These are phyloP conservation scores for Melanerpes formicivorus DNA, from an alignment of 2,113 vertebrate species.

Conservation along the genomic window DNA sequence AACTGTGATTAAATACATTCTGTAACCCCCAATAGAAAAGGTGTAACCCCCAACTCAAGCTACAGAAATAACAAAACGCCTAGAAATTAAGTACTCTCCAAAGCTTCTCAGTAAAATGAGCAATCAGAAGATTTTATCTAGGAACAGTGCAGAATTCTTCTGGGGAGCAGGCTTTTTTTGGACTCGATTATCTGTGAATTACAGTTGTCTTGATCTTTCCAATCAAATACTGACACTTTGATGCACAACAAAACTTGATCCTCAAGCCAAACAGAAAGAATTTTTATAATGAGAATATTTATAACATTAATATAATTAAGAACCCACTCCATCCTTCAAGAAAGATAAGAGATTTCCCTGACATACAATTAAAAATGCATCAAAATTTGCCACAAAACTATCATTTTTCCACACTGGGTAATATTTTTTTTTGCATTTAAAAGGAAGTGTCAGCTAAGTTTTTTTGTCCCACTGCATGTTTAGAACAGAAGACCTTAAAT, in stretches of 20 bases:
- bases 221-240: background rate
- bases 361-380: background rate
- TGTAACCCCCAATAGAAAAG: background rate
- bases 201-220: background rate
- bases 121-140: background rate
- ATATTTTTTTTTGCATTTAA: background rate
- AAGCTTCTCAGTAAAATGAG: background rate
- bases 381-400: background rate
- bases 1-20: background rate
- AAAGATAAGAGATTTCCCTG: background rate
- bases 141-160: background rate
- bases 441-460: background rate
- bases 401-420: background rate
- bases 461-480: background rate
- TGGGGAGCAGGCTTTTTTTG: background rate
- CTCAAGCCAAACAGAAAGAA: background rate
- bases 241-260: background rate
- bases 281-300: background rate
- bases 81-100: background rate
- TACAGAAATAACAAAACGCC: background rate
- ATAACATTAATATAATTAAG: background rate
- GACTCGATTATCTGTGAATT: background rate
- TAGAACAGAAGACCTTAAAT: background rate
- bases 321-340: background rate
- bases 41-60: background rate